Base-by-base conservation (phyloP, 1,140 invertebrate genomes). In the Apis cerana region DNA sequence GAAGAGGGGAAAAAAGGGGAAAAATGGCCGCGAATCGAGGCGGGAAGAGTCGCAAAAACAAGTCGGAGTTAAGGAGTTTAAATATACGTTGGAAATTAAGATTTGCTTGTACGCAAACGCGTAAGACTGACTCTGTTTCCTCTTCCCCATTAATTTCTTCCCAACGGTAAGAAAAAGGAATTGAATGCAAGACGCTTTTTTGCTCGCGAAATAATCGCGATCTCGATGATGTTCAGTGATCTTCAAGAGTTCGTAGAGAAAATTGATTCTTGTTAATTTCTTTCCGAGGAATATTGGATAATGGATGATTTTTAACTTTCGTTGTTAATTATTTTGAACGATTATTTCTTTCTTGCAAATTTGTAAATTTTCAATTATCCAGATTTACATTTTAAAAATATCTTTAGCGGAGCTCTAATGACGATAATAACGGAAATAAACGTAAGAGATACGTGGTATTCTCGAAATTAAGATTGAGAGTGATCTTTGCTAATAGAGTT, bases 61-160 rank as follows among this genome's bases (percentile, higher is more conserved):
- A 83, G 48, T 75, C 33, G 33, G 59, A 82, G 77, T 90, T 90
- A 88, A 89, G 75, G 84, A 90, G 87, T 90, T 90, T 90, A 90
- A 91, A 90, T 90, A 90, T 89, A 89, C 86, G 83, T 75, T 87
- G 80, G 71, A 75, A 88, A 88, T 88, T 90, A 90, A 90, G 76
- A 74, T 69, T 43, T 74, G 69, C 64, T 83, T 84, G 69, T 82
- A 85, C 83, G 87, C 58, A 85, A 87, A 85, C 62, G 58, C 65
- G 72, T 61, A n/a, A 74, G 15, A 68, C 59, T 48, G 10, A 9
- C 3, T 67, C 33, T 7, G 33, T 48, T 71, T 81, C 58, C 50
- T 62, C 48, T 59, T 76, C 27, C 9, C 58, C 33, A 33, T 54
- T 61, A 61, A 82, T 78, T 76, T 83, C 68, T 59, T 75, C 33